Conservation (phyloP, 2,888 invertebrate genomes). For the Sinopyrophorus schimmeli region DNA sequence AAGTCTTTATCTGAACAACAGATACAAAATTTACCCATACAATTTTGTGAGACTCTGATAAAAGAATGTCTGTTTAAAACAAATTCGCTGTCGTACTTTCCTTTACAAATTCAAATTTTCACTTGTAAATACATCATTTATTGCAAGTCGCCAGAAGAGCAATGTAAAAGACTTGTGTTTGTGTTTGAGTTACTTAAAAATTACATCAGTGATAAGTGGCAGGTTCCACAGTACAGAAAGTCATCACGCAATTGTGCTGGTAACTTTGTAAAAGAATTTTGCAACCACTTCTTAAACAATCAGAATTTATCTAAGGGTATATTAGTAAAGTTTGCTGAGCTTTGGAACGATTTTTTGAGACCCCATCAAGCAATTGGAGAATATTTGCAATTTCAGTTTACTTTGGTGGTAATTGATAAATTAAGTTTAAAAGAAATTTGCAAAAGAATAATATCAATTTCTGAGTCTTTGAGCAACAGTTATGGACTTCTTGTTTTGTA, state of each 20-base stretch:
- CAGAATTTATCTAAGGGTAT: neutral
- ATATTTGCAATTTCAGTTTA: constrained; percentile 13
- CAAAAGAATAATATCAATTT: no score
- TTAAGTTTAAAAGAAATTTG: no score
- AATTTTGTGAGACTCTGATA: constrained; percentile 15
- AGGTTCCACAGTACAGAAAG: neutral
- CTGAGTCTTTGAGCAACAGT: no score
- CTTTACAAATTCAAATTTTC: constrained; percentile 14
- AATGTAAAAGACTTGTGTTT: constrained; percentile 4
- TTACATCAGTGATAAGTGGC: neutral
- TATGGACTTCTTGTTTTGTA: no score
- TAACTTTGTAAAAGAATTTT: constrained; percentile 20
- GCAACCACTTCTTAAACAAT: constrained; percentile 8
- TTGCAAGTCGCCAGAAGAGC: constrained; percentile 2
- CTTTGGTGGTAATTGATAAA: constrained; percentile 1
- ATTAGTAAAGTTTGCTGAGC: constrained; percentile 3
- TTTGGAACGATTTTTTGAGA: constrained; percentile 13
- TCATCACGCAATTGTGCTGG: constrained; percentile 1
- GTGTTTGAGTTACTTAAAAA: constrained; percentile 10
- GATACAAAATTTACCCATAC: constrained; percentile 6
- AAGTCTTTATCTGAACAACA: neutral
- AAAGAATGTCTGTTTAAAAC: constrained; percentile 15
- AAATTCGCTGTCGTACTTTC: constrained; percentile 4
- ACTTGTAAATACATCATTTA: constrained; percentile 20
- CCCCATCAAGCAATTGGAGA: constrained; percentile 15